These are phyloP conservation scores for Atherinomorus stipes DNA, from an alignment of 2,113 vertebrate genomes.

Conservation along the genomic window DNA sequence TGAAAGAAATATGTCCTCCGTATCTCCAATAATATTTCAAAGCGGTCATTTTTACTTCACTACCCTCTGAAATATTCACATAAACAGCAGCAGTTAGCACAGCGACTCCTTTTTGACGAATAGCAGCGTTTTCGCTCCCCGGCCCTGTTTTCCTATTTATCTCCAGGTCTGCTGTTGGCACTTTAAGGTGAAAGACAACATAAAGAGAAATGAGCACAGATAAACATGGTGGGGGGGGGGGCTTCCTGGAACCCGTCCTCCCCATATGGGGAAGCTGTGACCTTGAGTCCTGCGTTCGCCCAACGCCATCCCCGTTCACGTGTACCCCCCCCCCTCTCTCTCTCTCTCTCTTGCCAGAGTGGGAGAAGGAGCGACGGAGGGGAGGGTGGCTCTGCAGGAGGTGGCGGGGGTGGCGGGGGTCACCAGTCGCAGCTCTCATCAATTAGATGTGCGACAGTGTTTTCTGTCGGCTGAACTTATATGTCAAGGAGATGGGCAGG, in stretches of 20 bases:
- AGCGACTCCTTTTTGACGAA: conserved; percentile 56
- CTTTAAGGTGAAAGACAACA: conserved; percentile 75
- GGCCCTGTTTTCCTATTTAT: conserved; percentile 43
- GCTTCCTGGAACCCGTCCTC: conserved; percentile 73
- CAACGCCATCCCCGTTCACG: conserved; percentile 20
- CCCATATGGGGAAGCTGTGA: conserved; percentile 56
- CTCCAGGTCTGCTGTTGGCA: conserved; percentile 51
- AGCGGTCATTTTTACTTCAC: conserved; percentile 34
- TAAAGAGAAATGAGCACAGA: conserved; percentile 67
- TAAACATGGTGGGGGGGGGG: conserved; percentile 12
- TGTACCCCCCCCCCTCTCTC: not conserved
- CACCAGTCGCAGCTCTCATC: conserved; percentile 78
- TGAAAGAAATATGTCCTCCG: not conserved
- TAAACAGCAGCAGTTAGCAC: conserved; percentile 45
- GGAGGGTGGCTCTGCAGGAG: conserved; percentile 20
- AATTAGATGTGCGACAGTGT: conserved; percentile 85
- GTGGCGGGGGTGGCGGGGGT: conserved; percentile 69
- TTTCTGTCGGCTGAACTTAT: conserved; percentile 83
- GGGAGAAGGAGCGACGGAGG: conserved; percentile 26
- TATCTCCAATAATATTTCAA: conserved; percentile 26
- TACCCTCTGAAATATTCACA: conserved; percentile 38
- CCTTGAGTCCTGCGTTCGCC: conserved; percentile 70
- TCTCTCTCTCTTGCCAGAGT: conserved; percentile 38
- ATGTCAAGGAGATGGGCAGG: conserved; percentile 89
- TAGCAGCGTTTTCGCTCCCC: conserved; percentile 26